Evolutionary conservation across 2,113 vertebrate species (phyloP).

Genomic region (Pedionomus torquatus): DNA sequence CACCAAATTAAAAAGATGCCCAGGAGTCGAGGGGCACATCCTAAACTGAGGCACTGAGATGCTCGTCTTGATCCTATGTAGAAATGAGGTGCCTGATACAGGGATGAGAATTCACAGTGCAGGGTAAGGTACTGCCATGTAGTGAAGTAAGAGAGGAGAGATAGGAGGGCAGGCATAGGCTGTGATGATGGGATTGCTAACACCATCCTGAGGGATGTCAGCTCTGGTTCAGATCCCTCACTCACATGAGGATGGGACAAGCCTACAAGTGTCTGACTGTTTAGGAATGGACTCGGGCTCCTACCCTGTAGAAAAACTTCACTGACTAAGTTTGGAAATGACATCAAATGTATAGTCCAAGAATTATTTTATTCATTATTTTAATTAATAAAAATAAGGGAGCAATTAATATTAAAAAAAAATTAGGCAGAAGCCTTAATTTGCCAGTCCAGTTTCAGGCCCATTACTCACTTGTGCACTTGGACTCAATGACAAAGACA

Average conservation of each 20-base stretch:
- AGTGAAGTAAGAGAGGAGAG: rapidly evolving
- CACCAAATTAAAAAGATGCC: neutral
- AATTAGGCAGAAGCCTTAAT: neutral
- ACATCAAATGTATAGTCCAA: neutral
- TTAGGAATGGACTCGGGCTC: neutral
- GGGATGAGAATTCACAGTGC: neutral
- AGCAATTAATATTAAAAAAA: neutral
- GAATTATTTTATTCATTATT: neutral
- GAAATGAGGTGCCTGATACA: neutral
- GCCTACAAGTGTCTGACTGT: neutral
- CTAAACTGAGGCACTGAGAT: neutral
- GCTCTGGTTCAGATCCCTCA: neutral
- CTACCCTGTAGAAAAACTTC: neutral
- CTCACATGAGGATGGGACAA: rapidly evolving
- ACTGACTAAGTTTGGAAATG: neutral
- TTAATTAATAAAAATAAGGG: neutral
- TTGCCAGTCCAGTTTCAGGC: neutral
- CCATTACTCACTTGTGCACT: neutral
- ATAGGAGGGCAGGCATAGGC: neutral
- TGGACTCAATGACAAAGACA: neutral
- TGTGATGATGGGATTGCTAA: rapidly evolving
- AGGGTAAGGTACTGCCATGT: neutral
- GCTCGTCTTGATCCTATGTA: neutral
- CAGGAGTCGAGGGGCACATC: neutral
- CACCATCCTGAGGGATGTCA: neutral